These are phyloP conservation scores for Cygnus buccinator DNA, from an alignment of 2,113 vertebrate species.

Conservation along the genomic window DNA sequence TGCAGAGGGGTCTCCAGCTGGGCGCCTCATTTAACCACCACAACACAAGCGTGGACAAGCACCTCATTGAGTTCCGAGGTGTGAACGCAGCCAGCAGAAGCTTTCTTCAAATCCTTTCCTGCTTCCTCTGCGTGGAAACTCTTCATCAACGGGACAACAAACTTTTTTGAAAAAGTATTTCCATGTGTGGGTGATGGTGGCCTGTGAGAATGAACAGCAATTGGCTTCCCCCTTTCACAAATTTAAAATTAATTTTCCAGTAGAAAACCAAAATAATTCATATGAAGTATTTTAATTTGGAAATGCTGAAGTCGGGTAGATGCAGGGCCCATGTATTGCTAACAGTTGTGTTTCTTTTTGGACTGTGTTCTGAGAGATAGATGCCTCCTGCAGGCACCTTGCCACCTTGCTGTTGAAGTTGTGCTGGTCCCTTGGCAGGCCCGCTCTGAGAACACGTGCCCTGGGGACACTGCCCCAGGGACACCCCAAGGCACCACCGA, in stretches of 20 bases:
- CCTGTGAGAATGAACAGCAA: background rate
- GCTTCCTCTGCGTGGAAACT: background rate
- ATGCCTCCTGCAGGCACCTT: background rate
- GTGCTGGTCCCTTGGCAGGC: background rate
- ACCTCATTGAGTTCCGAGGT: background rate
- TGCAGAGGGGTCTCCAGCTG: background rate
- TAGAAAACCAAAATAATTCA: background rate
- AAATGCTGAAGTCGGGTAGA: background rate
- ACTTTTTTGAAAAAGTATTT: background rate
- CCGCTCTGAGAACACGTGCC: fast-evolving
- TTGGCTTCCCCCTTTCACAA: background rate
- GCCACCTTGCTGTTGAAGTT: background rate
- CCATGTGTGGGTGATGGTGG: background rate
- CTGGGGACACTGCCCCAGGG: background rate
- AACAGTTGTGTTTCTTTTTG: background rate
- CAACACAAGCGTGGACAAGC: background rate
- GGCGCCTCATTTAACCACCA: background rate
- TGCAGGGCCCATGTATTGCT: background rate
- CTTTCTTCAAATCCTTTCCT: background rate
- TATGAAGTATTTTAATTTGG: background rate
- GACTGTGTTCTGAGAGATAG: background rate
- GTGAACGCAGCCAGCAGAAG: background rate
- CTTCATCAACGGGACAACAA: background rate
- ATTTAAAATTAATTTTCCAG: background rate
- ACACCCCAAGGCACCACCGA: background rate